phyloP scores from a whole-genome alignment of 1,140 invertebrate species.

The Himalopsyche phryganea region DNA sequence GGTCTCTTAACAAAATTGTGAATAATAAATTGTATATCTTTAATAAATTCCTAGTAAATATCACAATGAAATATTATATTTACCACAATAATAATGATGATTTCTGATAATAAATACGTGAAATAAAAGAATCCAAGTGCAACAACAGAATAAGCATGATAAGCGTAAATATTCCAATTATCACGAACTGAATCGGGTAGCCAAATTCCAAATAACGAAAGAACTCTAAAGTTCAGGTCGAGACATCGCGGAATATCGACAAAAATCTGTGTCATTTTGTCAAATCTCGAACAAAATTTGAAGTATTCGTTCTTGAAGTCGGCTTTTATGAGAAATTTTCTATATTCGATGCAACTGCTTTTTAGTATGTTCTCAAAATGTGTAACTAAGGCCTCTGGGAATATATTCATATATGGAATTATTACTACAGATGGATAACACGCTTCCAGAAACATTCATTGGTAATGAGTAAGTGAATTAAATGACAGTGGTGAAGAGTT shows the following conservation, averaged over 20 bases:
- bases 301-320: not conserved
- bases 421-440: no score
- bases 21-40: no score
- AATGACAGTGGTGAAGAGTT: no score
- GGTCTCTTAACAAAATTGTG: no score
- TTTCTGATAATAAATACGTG: conserved; percentile 25
- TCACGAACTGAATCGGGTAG: conserved; percentile 4
- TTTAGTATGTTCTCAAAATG: no score
- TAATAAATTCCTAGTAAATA: no score
- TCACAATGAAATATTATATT: no score
- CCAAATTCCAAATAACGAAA: conserved; percentile 13
- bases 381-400: no score
- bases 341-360: not conserved
- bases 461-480: no score
- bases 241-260: not conserved
- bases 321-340: no score
- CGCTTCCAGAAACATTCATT: no score
- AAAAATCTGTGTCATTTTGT: not conserved
- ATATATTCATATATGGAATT: no score
- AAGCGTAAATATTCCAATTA: conserved; percentile 9
- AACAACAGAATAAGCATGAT: conserved; percentile 11
- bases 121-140: conserved; percentile 17
- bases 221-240: conserved; percentile 13
- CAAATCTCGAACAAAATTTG: not conserved
- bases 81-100: conserved; percentile 28